phyloP scores from a whole-genome alignment of 37 sponge, comb jelly and placozoan genomes.

The Spongilla lacustris region DNA sequence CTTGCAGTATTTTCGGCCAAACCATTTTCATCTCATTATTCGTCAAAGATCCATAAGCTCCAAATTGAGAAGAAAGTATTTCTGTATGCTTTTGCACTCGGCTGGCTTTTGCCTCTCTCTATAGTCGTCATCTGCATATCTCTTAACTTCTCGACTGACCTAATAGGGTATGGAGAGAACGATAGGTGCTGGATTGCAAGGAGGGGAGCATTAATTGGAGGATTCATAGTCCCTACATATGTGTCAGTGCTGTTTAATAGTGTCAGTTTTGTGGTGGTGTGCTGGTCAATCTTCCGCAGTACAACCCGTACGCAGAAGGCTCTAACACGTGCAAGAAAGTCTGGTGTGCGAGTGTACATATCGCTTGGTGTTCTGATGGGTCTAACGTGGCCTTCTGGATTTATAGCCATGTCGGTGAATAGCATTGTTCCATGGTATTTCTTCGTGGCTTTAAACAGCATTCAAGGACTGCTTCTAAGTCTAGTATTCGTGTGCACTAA shows the following conservation, averaged over 20 bases:
- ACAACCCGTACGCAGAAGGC: not conserved
- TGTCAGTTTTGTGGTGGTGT: not conserved
- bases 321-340: not conserved
- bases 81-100: conserved; percentile 20
- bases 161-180: conserved; percentile 11
- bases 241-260: conserved; percentile 33
- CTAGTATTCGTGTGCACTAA: conserved; percentile 38
- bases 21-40: not conserved
- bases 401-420: conserved; percentile 30
- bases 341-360: conserved; percentile 24
- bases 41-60: not conserved
- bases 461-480: conserved; percentile 41
- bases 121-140: conserved; percentile 10
- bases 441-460: conserved; percentile 63
- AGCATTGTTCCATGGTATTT: conserved; percentile 52
- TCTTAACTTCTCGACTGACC: conserved; percentile 37
- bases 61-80: not conserved
- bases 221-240: conserved; percentile 32
- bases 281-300: not conserved
- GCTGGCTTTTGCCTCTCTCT: conserved; percentile 46
- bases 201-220: conserved; percentile 22
- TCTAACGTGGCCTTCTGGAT: conserved; percentile 61
- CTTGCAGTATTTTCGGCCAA: not conserved
- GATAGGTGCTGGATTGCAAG: conserved; percentile 59
- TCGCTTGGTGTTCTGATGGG: conserved; percentile 35